Conservation (phyloP, 23 tunicate species). For the Halocynthia roretzi region DNA sequence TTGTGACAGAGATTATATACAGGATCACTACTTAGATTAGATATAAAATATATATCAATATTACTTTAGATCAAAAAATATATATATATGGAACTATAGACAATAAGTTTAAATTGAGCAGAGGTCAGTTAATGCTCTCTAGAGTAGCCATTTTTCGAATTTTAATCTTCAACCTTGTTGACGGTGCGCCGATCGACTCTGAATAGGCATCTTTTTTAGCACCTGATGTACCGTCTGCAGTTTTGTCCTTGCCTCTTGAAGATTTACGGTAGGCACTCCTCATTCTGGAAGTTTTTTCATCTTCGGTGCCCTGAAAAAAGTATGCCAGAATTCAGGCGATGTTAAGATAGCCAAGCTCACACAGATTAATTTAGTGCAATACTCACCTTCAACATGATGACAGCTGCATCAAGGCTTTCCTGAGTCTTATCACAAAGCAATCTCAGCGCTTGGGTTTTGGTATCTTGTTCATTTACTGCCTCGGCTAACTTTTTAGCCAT, state of each 20-base stretch:
- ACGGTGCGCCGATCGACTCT: conserved; percentile 79
- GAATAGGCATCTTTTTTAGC: conserved; percentile 34
- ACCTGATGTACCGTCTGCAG: conserved; percentile 19
- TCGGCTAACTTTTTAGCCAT: not conserved
- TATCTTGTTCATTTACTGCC: conserved; percentile 13
- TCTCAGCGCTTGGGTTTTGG: not conserved
- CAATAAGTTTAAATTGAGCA: no score
- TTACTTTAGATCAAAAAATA: not conserved
- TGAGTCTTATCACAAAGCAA: conserved; percentile 20
- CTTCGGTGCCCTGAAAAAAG: conserved; percentile 68
- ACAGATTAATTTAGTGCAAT: not conserved
- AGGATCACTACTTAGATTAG: not conserved
- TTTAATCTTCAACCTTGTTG: conserved; percentile 48
- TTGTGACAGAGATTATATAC: no score
- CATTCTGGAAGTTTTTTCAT: conserved; percentile 58
- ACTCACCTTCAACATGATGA: conserved; percentile 92
- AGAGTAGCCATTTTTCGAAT: not conserved
- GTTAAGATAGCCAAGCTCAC: not conserved
- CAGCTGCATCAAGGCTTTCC: conserved; percentile 72
- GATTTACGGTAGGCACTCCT: conserved; percentile 48
- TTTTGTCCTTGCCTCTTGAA: conserved; percentile 36
- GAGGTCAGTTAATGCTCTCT: no score
- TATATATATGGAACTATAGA: no score
- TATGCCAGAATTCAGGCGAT: not conserved
- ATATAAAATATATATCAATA: not conserved